Base-by-base conservation (phyloP, 2,797 vertebrate genomes). In the Syngnathus acus region DNA sequence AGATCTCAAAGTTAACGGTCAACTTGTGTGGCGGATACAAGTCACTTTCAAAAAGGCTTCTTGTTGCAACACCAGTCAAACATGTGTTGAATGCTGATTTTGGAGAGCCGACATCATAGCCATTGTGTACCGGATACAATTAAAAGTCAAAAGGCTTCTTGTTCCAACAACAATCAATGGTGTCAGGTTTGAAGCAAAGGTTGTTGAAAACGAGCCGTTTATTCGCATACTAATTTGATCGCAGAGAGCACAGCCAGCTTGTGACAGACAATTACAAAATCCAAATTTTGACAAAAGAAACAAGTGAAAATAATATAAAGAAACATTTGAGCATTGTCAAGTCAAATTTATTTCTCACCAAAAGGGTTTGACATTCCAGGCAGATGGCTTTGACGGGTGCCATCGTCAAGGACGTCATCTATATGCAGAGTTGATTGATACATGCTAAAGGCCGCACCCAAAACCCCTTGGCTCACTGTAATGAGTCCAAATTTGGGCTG, bases 341-440 rank as follows among this genome's bases (percentile, higher is more conserved):
- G 1, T 26, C 26, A 26, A 32, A 3, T 32, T 32, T 0, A 32
- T 32, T 32, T 32, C 2, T 32, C 26, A 2, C 26, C 26, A 3
- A n/a, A n/a, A n/a, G n/a, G n/a, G n/a, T n/a, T n/a, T n/a, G 2
- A 32, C 9, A 42, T 42, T 42, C 53, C 53, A 54, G 21, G 79
- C 74, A 42, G 66, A 58, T 71, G 79, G 70, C 1, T 62, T 84
- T 73, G 82, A 78, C 81, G 68, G 11, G 71, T 62, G 0, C 72
- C 66, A 71, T 70, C 65, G 48, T 75, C 69, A 84, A 84, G 80
- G 81, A 79, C 71, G 32, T 78, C 73, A 75, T 84, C 82, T 87
- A 82, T 73, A 85, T 78, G 79, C 81, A 78, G 65, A 69, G 4
- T 45, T 62, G 79, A 78, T 69, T 48, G 53, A 67, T 45, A 45